These are phyloP conservation scores for Mya arenaria DNA, from an alignment of 1,140 invertebrate species.

Conservation along the genomic window DNA sequence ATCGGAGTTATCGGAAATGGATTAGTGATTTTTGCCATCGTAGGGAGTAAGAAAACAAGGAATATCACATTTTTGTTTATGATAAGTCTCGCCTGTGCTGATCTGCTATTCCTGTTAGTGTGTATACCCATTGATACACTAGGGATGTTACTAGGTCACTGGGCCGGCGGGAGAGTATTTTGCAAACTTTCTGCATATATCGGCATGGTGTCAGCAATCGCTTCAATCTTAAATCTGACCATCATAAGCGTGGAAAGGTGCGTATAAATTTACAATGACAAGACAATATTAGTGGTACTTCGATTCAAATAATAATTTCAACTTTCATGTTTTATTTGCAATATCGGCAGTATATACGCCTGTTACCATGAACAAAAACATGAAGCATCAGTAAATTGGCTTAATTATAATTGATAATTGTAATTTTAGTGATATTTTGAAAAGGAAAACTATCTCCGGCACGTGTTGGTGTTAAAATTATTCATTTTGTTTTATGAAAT, in stretches of 20 bases:
- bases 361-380: too few relatives aligned
- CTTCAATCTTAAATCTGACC: slow-evolving; percentile 13
- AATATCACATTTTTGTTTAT: slow-evolving; percentile 19
- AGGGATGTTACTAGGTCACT: slow-evolving; percentile 13
- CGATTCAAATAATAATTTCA: too few relatives aligned
- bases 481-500: too few relatives aligned
- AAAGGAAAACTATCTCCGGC: too few relatives aligned
- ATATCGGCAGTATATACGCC: too few relatives aligned
- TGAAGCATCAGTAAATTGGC: too few relatives aligned
- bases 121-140: slow-evolving; percentile 12
- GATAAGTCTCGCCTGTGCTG: slow-evolving; percentile 3
- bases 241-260: slow-evolving; percentile 24
- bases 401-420: too few relatives aligned
- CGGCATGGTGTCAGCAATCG: slow-evolving; percentile 9
- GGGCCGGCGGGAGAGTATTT: slow-evolving; percentile 14
- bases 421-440: too few relatives aligned
- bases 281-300: neutral
- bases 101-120: slow-evolving; percentile 5
- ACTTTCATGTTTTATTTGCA: too few relatives aligned
- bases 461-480: too few relatives aligned
- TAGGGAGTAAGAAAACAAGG: slow-evolving; percentile 7
- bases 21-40: slow-evolving; percentile 10
- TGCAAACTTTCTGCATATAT: slow-evolving; percentile 21
- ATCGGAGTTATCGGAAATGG: slow-evolving; percentile 2
- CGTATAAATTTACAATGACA: neutral